Evolutionary conservation across 92 coral and sea anemone genomes (phyloP).

Genomic region (Zoanthus sansibaricus): DNA sequence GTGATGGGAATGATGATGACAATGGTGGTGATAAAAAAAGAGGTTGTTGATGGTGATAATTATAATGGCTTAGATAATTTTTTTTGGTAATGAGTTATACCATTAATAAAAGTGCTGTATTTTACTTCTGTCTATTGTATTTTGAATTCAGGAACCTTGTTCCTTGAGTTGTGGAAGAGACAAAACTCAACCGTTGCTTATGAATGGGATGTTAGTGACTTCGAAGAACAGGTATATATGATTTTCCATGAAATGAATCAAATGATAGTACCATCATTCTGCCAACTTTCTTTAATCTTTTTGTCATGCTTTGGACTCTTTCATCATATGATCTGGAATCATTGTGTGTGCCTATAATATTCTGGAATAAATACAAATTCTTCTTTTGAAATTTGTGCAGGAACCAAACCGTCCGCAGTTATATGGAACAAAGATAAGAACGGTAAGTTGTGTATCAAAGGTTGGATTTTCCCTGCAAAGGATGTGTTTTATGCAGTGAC

Average conservation of each 20-base stretch:
- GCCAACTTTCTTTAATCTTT: no score
- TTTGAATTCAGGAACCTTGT: constrained; percentile 80
- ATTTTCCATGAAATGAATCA: no score
- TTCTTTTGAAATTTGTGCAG: constrained; percentile 39
- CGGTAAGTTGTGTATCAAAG: constrained; percentile 53
- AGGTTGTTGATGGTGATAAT: no score
- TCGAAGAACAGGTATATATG: constrained; percentile 96
- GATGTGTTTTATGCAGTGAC: no score
- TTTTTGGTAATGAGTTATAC: no score
- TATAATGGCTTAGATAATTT: no score
- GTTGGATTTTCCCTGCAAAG: neutral
- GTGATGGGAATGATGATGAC: no score
- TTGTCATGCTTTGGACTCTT: no score
- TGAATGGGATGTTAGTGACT: constrained; percentile 95
- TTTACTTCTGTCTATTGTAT: neutral
- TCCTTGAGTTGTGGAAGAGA: constrained; percentile 93
- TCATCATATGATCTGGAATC: neutral
- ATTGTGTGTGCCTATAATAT: neutral
- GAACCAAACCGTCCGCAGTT: constrained; percentile 96
- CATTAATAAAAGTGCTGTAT: no score
- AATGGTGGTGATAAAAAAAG: no score
- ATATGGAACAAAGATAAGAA: constrained; percentile 89
- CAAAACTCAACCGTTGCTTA: constrained; percentile 85
- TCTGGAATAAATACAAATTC: no score
- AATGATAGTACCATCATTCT: neutral